phyloP scores from a whole-genome alignment of 2,113 vertebrate species.

The Plecturocebus donacophilus region DNA sequence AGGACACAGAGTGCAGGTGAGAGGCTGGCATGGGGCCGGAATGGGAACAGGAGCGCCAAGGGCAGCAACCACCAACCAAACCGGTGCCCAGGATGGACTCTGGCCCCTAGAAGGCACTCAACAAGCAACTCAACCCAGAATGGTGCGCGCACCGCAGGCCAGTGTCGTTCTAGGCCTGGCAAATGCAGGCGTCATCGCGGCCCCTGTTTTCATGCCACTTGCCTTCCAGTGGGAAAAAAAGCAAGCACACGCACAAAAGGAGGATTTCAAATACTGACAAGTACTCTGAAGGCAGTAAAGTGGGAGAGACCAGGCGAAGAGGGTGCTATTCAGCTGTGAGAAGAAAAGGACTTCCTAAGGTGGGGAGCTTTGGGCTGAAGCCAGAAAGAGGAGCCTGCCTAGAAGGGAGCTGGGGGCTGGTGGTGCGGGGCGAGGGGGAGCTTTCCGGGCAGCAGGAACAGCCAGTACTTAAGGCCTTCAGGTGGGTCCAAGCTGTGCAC shows the following conservation, averaged over 20 bases:
- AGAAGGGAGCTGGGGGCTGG: too few relatives aligned
- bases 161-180: accelerated
- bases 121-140: not conserved
- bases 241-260: not conserved
- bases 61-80: not conserved
- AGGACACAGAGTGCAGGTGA: not conserved
- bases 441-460: not conserved
- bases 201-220: not conserved
- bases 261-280: not conserved
- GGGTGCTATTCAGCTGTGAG: accelerated
- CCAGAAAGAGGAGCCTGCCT: not conserved
- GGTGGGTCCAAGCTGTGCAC: not conserved
- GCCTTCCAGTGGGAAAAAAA: not conserved
- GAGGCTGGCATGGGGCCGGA: not conserved
- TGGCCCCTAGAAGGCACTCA: accelerated
- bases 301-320: not conserved
- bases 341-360: not conserved
- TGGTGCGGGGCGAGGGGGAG: too few relatives aligned
- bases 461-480: not conserved
- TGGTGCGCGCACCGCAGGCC: accelerated
- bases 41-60: not conserved
- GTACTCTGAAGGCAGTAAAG: not conserved
- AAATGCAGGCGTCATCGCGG: accelerated
- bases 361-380: not conserved
- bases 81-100: not conserved